Percentiles rank a stretch among this genome's conserved stretches.
These are phyloP conservation scores for Eulacestoma nigropectus DNA, from an alignment of 2,113 vertebrate genomes.

Conservation along the genomic window DNA sequence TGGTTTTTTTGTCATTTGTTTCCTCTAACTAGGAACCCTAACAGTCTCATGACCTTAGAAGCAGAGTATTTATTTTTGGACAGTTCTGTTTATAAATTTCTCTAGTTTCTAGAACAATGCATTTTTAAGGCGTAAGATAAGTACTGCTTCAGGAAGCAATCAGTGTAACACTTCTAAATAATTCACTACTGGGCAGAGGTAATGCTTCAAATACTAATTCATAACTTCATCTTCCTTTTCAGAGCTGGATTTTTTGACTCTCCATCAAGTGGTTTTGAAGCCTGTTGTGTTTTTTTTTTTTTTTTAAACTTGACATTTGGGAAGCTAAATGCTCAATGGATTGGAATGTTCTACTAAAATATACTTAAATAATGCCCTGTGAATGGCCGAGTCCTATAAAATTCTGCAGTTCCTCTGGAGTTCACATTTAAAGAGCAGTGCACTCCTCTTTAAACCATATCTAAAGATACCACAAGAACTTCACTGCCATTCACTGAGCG, in stretches of 20 bases:
- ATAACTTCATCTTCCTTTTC: neutral
- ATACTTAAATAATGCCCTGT: neutral
- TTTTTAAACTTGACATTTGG: neutral
- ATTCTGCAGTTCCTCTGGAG: neutral
- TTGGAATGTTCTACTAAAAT: neutral
- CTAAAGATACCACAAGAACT: conserved; percentile 36
- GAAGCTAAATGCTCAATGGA: neutral
- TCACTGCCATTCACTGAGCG: conserved; percentile 34
- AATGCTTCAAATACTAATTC: neutral
- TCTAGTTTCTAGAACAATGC: neutral
- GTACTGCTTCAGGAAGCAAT: conserved; percentile 17
- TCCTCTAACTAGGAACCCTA: neutral
- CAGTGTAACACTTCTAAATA: neutral
- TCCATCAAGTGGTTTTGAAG: neutral
- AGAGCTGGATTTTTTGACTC: neutral
- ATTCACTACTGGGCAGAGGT: neutral
- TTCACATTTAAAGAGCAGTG: neutral
- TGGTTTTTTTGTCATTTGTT: neutral
- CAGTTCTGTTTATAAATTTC: neutral
- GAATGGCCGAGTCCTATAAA: neutral
- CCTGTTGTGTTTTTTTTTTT: no score
- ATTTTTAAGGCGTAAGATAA: neutral
- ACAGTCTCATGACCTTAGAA: neutral
- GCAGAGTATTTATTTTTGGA: neutral
- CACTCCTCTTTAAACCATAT: conserved; percentile 40